Base-by-base conservation (phyloP, 2,797 vertebrate genomes). In the Hirundo rustica region DNA sequence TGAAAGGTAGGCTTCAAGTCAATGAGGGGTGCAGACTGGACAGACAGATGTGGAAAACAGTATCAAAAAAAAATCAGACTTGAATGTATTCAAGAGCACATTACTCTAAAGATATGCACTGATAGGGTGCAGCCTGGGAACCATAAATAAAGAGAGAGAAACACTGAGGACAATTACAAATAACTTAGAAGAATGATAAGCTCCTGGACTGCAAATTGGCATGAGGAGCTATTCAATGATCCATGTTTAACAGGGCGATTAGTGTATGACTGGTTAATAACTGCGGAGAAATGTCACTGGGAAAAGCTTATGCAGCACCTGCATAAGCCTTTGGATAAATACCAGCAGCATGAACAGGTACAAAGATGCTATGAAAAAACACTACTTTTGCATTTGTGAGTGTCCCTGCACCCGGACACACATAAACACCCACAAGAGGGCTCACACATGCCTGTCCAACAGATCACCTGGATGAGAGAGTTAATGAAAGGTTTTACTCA, bases 231-330 rank as follows among this genome's bases (percentile, higher is more conserved):
- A 86, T 92, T 94, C 90, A 96, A 85, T 86, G 84, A 96, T 93
- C 92, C 93, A 32, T 82, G 88, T 55, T 94, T 93, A 87, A 92
- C 48, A 54, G 77, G 67, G 73, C 54, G 77, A 94, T 95, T 93
- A 95, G 80, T 57, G 80, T 93, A 91, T 91, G 93, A 90, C 86
- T 95, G 74, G 88, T 89, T 96, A 96, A 95, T 95, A 94, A 57
- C 45, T 81, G 70, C 4, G 2, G 77, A 70, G 74, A 92, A 95
- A 93, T 78, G 77, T 89, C 90, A 74, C 64, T 13, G 32, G 26
- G 67, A 93, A 87, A 93, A 89, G 55, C 38, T 67, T 79, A n/a
- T 48, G 34, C 51, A 40, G 76, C 64, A 94, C 80, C 92, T 94
- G 67, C 67, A 71, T 44, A 74, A 93, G 71, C 45, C 54, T 91